Conservation (phyloP, 1,140 invertebrate genomes). For the Drosophila ananassae region DNA sequence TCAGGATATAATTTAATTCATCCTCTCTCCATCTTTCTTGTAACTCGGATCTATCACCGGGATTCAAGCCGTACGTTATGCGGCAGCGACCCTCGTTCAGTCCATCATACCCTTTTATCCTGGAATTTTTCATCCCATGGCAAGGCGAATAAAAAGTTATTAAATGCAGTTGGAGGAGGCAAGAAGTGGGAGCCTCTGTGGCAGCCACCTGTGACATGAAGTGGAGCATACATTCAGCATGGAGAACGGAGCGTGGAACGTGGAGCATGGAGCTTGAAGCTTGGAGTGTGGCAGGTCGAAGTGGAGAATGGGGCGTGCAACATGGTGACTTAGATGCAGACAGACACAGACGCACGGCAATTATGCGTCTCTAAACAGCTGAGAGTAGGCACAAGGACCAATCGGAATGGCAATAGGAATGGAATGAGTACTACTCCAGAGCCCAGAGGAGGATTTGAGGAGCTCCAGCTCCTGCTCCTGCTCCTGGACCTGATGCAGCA, state of each 20-base stretch:
- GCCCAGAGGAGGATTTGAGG: neutral
- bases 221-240: slow-evolving; percentile 50
- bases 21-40: no score
- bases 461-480: slow-evolving; percentile 8
- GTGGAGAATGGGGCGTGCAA: slow-evolving; percentile 19
- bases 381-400: slow-evolving; percentile 46
- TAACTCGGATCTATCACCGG: no score
- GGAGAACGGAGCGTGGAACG: slow-evolving; percentile 28
- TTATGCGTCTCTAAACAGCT: slow-evolving; percentile 77
- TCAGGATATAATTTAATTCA: no score
- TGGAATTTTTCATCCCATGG: slow-evolving; percentile 26
- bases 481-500: slow-evolving; percentile 30
- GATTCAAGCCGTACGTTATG: no score
- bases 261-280: neutral
- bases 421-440: neutral
- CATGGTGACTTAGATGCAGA: slow-evolving; percentile 63
- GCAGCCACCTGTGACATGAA: slow-evolving; percentile 69
- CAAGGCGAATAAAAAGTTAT: slow-evolving; percentile 66
- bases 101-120: neutral
- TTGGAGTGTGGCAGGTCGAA: neutral
- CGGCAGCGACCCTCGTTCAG: neutral
- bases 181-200: slow-evolving; percentile 40
- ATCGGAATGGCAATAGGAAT: slow-evolving; percentile 28
- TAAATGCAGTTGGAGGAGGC: slow-evolving; percentile 57
- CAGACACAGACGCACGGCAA: slow-evolving; percentile 67